A percentile compares a stretch with the other conserved stretches of the same genome.
Evolutionary conservation across 2,797 vertebrate species (phyloP).

Genomic region (Jordanella pulchra): DNA sequence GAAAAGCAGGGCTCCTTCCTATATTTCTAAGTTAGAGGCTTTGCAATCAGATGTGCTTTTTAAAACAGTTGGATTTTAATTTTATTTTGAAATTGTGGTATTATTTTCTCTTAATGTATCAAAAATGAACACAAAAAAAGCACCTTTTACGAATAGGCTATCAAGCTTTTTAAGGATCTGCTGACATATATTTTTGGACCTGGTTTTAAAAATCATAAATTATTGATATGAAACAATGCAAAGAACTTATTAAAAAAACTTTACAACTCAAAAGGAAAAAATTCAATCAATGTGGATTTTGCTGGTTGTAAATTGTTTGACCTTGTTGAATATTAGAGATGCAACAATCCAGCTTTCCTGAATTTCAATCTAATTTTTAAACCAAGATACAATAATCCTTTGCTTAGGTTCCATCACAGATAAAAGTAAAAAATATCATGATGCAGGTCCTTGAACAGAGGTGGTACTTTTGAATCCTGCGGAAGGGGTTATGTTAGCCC

Average conservation of each 20-base stretch:
- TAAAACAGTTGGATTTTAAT: neutral
- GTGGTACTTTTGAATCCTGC: too few relatives aligned
- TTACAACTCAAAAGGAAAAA: neutral
- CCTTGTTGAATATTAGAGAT: neutral
- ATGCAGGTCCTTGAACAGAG: neutral
- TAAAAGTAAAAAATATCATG: neutral
- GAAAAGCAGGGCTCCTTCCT: conserved; percentile 12
- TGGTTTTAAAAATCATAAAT: neutral
- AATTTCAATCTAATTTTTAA: neutral
- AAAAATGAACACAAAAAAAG: neutral
- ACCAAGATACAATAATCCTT: neutral
- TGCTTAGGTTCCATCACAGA: neutral
- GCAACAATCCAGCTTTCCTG: neutral
- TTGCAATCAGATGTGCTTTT: neutral
- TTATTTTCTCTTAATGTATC: neutral
- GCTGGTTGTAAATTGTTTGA: neutral
- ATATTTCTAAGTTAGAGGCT: conserved; percentile 10
- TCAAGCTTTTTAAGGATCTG: neutral
- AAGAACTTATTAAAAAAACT: neutral
- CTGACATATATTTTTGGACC: neutral
- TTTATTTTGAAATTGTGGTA: neutral
- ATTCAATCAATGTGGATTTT: neutral
- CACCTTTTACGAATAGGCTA: too few relatives aligned
- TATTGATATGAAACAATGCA: neutral
- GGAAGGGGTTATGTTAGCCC: neutral